A percentile compares a stretch with the other conserved stretches of the same genome.
Evolutionary conservation across 2,113 vertebrate genomes (phyloP).

Genomic region (Ramphastos sulfuratus): DNA sequence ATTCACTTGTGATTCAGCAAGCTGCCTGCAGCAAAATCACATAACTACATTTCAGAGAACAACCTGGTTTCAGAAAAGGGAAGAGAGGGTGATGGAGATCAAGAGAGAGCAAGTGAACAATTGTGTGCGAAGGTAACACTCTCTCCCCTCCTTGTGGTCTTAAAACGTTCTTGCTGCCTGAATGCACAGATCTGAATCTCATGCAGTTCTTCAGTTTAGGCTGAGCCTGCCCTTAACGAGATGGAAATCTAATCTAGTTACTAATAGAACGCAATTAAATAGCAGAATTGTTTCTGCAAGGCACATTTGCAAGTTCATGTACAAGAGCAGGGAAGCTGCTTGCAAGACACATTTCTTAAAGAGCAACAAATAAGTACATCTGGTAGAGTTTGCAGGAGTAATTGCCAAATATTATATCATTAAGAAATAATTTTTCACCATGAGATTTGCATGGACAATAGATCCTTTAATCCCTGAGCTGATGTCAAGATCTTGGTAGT

Average conservation of each 20-base stretch:
- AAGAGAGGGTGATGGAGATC: neutral
- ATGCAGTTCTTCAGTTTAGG: neutral
- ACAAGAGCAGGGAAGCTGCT: neutral
- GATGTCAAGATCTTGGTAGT: neutral
- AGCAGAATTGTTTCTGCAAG: constrained; percentile 13
- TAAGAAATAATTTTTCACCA: constrained; percentile 1
- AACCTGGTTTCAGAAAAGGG: neutral
- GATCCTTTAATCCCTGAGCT: neutral
- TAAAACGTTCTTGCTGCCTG: neutral
- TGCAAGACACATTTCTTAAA: neutral
- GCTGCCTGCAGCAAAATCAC: constrained; percentile 43
- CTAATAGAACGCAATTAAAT: constrained; percentile 14
- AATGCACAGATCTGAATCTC: neutral
- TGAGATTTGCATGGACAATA: constrained; percentile 21
- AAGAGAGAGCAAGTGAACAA: neutral
- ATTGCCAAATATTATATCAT: neutral
- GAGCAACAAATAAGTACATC: neutral
- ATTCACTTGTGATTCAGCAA: constrained; percentile 25
- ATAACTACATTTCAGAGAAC: neutral
- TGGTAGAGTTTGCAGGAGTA: neutral
- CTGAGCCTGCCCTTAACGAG: neutral
- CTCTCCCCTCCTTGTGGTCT: constrained; percentile 31
- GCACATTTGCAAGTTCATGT: neutral
- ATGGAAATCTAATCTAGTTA: neutral
- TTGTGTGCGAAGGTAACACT: neutral